Conservation (phyloP, 2,797 vertebrate genomes). For the Phataginus tricuspis region DNA sequence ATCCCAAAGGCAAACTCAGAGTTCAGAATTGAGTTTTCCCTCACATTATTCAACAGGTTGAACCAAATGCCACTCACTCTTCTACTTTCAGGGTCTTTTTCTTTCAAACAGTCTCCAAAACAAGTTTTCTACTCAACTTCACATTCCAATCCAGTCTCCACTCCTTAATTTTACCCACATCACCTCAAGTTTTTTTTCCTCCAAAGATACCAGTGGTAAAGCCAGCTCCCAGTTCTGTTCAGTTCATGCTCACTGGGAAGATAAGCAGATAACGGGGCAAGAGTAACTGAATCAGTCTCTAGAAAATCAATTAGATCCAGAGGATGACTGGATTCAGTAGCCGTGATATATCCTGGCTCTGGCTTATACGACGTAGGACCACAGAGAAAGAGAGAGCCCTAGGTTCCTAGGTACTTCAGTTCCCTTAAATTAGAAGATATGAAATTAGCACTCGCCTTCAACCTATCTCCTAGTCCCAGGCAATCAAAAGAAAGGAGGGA, state of each 20-base stretch:
- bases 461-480: neutral
- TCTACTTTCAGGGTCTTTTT: neutral
- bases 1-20: neutral
- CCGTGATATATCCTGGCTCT: neutral
- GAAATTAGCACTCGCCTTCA: neutral
- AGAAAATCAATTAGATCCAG: slow-evolving; percentile 40
- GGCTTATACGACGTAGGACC: neutral
- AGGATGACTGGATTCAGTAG: slow-evolving; percentile 2
- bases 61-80: slow-evolving; percentile 15
- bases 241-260: neutral
- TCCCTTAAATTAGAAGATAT: slow-evolving; percentile 26
- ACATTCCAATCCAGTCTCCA: neutral
- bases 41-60: neutral
- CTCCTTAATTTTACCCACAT: slow-evolving; percentile 26
- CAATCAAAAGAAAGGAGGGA: neutral
- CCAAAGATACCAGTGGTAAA: neutral
- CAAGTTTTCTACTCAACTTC: slow-evolving; percentile 24
- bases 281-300: neutral
- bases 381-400: neutral
- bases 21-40: neutral
- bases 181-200: neutral
- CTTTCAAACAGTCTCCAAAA: slow-evolving; percentile 40
- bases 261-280: neutral
- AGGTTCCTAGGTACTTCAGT: neutral
- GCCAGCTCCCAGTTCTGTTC: neutral